These are phyloP conservation scores for Datnioides undecimradiatus DNA, from an alignment of 2,113 vertebrate species.

Conservation along the genomic window DNA sequence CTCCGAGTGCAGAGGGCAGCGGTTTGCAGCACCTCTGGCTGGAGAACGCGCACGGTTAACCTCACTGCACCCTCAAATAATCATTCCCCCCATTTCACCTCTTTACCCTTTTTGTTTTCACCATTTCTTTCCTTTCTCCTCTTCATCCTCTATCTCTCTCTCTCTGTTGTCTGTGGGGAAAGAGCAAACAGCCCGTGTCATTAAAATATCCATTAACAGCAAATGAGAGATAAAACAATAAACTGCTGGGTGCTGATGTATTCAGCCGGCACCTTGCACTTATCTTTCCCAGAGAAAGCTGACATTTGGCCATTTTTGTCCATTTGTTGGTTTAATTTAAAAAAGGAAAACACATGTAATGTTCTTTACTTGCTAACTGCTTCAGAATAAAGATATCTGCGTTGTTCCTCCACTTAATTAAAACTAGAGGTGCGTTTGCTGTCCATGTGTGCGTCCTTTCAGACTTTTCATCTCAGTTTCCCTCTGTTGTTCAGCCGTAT, in stretches of 20 bases:
- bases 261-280: background rate
- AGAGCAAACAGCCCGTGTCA: slow-evolving; percentile 25
- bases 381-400: background rate
- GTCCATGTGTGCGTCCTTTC: background rate
- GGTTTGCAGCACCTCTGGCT: background rate
- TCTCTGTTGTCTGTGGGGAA: background rate
- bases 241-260: slow-evolving; percentile 17
- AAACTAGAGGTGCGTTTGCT: background rate
- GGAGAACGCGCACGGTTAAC: slow-evolving; percentile 1
- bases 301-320: slow-evolving; percentile 7
- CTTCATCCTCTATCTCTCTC: background rate
- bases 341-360: background rate
- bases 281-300: slow-evolving; percentile 12
- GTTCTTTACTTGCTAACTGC: background rate
- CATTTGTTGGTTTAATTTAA: slow-evolving; percentile 12
- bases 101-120: slow-evolving; percentile 5
- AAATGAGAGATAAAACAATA: slow-evolving; percentile 41
- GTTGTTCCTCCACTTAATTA: background rate
- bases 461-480: background rate
- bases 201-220: slow-evolving; percentile 53
- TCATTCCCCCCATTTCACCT: background rate
- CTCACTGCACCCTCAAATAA: background rate
- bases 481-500: background rate
- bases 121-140: background rate
- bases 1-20: slow-evolving; percentile 35